Base-by-base conservation (phyloP, 2,797 vertebrate genomes). In the Ispidina picta region DNA sequence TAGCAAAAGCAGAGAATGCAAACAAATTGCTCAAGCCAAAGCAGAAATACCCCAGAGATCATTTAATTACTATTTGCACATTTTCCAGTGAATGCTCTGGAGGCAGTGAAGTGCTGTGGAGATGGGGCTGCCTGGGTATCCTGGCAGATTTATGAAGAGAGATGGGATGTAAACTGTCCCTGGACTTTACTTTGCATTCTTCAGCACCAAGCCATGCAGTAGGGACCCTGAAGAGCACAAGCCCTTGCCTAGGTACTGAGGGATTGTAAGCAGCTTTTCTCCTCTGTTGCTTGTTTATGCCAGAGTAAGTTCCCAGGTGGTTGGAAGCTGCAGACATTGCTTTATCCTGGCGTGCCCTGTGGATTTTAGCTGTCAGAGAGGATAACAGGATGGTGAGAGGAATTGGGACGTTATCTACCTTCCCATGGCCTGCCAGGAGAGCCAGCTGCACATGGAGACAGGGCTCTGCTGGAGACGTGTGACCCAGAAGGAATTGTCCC, bases 21-120 rank as follows among this genome's bases (percentile, higher is more conserved):
- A 88, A 71, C 52, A 85, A 92, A 92, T 86, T 46, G 62, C 71
- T 92, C 25, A 12, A 81, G 78, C 77, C 12, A 59, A 85, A 81
- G 25, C 9, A 59, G 37, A 81, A 86, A 52, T 48, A 60, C 41
- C 51, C 44, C 28, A 55, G 74, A 33, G 64, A 79, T 60, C 12
- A 51, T 79, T 93, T 90, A 69, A 79, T 94, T 90, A 39, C 58
- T 48, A 10, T 39, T 82, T 8, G 12, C 58, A 43, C 18, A 10
- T 65, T 90, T 91, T 72, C 55, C 66, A 3, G 41, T 55, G 29
- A 37, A 29, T 58, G 71, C 65, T 92, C 90, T 62, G 49, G 73
- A 85, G 69, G 70, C 79, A 54, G 37, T 9, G 52, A 71, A 81
- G 58, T 48, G 23, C 41, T 71, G 56, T 2, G 58, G 75, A 26